Evolutionary conservation across 2,888 invertebrate species (phyloP).

Genomic region (Scaptomyza parva): DNA sequence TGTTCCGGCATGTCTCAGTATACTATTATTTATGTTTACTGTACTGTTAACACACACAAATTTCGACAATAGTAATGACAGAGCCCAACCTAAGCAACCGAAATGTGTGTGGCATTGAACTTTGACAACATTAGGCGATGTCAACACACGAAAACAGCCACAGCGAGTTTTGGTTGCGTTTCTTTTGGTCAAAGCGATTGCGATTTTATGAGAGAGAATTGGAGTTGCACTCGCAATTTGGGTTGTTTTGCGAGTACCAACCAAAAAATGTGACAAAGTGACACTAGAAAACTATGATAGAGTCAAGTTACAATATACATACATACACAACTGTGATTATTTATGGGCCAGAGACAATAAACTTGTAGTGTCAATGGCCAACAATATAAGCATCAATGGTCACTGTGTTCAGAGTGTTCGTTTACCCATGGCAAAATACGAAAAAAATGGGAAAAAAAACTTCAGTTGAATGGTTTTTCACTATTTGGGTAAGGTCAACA

Average conservation of each 20-base stretch:
- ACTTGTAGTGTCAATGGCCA: conserved; percentile 70
- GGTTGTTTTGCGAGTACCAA: conserved; percentile 11
- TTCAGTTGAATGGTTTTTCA: conserved; percentile 21
- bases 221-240: conserved; percentile 7
- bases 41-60: conserved; percentile 32
- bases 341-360: conserved; percentile 68
- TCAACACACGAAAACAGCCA: conserved; percentile 29
- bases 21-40: conserved; percentile 38
- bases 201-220: conserved; percentile 8
- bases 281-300: conserved; percentile 62
- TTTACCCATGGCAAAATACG: conserved; percentile 32
- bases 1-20: conserved; percentile 30
- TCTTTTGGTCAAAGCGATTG: conserved; percentile 71
- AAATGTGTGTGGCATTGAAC: conserved; percentile 72
- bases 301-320: conserved; percentile 28
- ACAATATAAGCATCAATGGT: conserved; percentile 55
- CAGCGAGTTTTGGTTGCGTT: conserved; percentile 26
- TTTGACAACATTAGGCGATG: conserved; percentile 44
- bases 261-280: conserved; percentile 63
- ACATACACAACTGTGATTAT: conserved; percentile 52
- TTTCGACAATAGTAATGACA: conserved; percentile 32
- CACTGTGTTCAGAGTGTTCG: conserved; percentile 47
- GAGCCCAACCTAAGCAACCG: conserved; percentile 28
- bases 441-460: conserved; percentile 50
- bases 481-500: conserved; percentile 59